Evolutionary conservation across 2,113 vertebrate species (phyloP).

Genomic region (Python bivittatus): DNA sequence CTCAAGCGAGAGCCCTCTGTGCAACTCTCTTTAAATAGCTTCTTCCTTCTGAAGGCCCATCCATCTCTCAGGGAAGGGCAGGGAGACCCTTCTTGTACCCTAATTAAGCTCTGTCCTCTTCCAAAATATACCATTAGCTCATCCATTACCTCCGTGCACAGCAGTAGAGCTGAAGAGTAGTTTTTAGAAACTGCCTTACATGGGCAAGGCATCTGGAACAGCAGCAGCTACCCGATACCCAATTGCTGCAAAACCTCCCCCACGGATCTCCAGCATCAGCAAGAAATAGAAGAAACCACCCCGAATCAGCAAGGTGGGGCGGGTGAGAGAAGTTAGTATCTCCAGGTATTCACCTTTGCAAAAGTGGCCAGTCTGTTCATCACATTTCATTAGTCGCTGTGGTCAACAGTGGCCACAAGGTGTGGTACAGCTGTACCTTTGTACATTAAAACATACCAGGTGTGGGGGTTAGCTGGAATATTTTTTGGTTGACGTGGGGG

Average conservation of each 20-base stretch:
- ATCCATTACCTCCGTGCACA: constrained; percentile 25
- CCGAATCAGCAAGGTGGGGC: neutral
- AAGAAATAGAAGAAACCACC: constrained; percentile 26
- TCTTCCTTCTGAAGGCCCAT: neutral
- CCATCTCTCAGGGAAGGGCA: neutral
- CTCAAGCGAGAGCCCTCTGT: neutral
- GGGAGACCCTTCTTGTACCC: constrained; percentile 18
- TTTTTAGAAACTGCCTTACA: constrained; percentile 86
- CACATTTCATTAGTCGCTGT: neutral
- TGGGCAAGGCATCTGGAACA: constrained; percentile 84
- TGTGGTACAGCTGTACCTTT: too few relatives aligned
- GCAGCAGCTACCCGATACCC: constrained; percentile 77
- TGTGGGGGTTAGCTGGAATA: neutral
- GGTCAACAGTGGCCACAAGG: neutral
- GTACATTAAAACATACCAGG: neutral
- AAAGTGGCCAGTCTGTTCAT: neutral
- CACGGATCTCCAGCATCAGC: constrained; percentile 41
- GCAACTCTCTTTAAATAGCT: constrained; percentile 30
- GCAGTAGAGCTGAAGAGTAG: constrained; percentile 67
- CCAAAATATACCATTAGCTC: constrained; percentile 57
- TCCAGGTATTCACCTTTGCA: neutral
- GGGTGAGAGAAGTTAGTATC: neutral
- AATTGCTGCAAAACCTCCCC: constrained; percentile 14
- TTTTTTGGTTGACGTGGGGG: neutral
- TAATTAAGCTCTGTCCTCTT: constrained; percentile 51